These are phyloP conservation scores for Catharus minimus DNA, from an alignment of 2,113 vertebrate species.

Conservation along the genomic window DNA sequence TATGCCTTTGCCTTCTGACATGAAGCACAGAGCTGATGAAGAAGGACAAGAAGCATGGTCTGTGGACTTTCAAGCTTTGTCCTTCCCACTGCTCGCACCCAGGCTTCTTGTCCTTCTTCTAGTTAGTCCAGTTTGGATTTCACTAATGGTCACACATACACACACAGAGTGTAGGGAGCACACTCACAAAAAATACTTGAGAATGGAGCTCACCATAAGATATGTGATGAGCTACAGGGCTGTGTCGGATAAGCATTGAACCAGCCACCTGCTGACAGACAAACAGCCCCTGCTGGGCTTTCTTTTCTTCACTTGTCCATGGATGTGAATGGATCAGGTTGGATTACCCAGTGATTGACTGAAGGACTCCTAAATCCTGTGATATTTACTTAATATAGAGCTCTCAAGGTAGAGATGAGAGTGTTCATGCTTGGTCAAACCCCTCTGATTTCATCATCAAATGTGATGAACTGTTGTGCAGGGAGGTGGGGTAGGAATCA, in stretches of 20 bases:
- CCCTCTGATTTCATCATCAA: background rate
- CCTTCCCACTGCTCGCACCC: background rate
- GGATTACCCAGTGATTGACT: background rate
- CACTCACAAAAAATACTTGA: background rate
- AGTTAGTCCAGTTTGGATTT: background rate
- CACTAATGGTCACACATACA: fast-evolving
- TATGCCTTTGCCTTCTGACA: background rate
- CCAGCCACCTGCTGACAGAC: background rate
- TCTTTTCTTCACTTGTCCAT: background rate
- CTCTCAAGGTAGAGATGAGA: background rate
- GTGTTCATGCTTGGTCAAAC: background rate
- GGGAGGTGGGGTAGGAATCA: background rate
- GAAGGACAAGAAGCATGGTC: no score
- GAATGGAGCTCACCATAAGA: background rate
- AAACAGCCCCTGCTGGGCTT: background rate
- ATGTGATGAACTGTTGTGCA: background rate
- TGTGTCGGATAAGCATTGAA: background rate
- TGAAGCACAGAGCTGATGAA: background rate
- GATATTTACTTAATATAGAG: background rate
- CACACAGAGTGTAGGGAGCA: background rate
- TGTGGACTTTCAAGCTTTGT: background rate
- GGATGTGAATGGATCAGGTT: background rate
- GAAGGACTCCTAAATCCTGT: background rate
- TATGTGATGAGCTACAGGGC: background rate
- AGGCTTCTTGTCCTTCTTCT: background rate